phyloP scores from a whole-genome alignment of 2,113 vertebrate species.

The Neolamprologus cancellatus region DNA sequence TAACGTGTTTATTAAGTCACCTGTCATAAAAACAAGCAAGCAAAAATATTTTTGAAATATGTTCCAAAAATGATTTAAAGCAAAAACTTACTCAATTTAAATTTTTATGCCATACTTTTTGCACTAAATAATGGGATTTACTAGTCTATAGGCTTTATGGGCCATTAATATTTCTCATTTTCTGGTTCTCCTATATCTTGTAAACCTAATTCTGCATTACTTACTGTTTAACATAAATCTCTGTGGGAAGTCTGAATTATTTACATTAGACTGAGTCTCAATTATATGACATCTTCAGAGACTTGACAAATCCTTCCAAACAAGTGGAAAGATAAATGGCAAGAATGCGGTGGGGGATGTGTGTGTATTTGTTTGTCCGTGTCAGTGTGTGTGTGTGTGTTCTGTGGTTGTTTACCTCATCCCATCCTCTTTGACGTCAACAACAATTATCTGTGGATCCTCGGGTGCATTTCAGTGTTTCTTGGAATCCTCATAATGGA shows the following conservation, averaged over 20 bases:
- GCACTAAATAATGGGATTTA: background rate
- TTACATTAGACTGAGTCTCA: conserved; percentile 35
- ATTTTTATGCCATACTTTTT: background rate
- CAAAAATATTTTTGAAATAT: background rate
- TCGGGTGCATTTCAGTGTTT: conserved; percentile 20
- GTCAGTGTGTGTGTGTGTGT: background rate
- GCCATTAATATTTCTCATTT: background rate
- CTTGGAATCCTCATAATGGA: conserved; percentile 24
- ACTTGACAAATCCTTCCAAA: conserved; percentile 29
- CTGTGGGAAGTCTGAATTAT: conserved; percentile 45
- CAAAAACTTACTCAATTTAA: background rate
- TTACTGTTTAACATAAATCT: background rate
- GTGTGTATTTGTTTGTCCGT: background rate
- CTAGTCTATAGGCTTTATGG: background rate
- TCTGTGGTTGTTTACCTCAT: background rate
- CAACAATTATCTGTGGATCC: conserved; percentile 15
- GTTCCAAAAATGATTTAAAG: background rate
- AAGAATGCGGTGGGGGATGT: background rate
- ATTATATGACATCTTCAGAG: conserved; percentile 50
- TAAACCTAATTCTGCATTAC: background rate
- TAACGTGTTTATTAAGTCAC: background rate
- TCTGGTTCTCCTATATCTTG: background rate
- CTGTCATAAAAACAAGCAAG: background rate
- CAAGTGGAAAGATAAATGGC: conserved; percentile 38
- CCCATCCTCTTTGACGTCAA: conserved; percentile 2